Percentiles rank a stretch among this genome's conserved stretches.
Conservation (phyloP, 1,140 invertebrate genomes). For the Oscheius sp. region DNA sequence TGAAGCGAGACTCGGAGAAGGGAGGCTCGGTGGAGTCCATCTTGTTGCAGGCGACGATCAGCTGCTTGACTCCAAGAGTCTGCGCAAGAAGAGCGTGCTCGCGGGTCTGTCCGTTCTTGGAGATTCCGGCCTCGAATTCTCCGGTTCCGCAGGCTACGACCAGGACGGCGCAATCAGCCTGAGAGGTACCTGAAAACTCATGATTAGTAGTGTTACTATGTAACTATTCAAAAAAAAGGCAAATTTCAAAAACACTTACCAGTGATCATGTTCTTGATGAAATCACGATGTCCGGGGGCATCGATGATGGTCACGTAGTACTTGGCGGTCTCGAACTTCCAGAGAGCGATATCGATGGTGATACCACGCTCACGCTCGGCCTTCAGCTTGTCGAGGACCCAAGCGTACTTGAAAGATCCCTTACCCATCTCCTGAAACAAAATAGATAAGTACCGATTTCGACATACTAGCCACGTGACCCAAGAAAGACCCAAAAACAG, state of each 20-base stretch:
- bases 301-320: constrained; percentile 99
- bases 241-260: constrained; percentile 62
- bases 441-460: neutral
- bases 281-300: constrained; percentile 97
- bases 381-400: constrained; percentile 94
- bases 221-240: neutral
- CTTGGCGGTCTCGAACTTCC: constrained; percentile 97
- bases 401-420: constrained; percentile 93
- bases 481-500: neutral
- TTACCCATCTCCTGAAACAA: constrained; percentile 82
- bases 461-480: neutral
- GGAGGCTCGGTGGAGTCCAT: constrained; percentile 97
- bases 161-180: constrained; percentile 93
- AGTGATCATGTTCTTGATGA: constrained; percentile 99
- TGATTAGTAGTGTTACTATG: neutral
- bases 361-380: constrained; percentile 96
- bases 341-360: constrained; percentile 96
- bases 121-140: constrained; percentile 97
- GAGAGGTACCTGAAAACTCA: too few relatives aligned
- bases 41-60: constrained; percentile 90
- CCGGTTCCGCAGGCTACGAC: constrained; percentile 91
- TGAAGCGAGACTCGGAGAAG: constrained; percentile 83
- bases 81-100: constrained; percentile 95
- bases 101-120: constrained; percentile 97
- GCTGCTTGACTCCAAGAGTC: constrained; percentile 94